These are phyloP conservation scores for Romanogobio albipinnatus DNA, from an alignment of 2,113 vertebrate genomes.

Conservation along the genomic window DNA sequence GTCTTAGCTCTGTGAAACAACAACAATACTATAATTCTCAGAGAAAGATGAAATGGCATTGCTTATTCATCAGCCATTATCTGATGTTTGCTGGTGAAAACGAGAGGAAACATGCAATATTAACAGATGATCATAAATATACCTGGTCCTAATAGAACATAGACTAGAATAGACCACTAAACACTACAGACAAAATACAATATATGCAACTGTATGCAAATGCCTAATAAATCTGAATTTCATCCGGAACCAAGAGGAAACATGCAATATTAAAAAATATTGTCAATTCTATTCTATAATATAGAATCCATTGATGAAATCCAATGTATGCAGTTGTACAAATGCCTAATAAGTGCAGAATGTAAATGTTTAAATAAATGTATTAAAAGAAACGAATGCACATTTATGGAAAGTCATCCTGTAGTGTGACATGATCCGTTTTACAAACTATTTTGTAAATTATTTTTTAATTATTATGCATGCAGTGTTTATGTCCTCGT, in stretches of 20 bases:
- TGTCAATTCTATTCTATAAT: background rate
- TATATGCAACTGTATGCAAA: background rate
- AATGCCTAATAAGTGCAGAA: conserved; percentile 1
- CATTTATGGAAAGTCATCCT: background rate
- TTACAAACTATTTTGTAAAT: background rate
- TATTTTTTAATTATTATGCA: conserved; percentile 17
- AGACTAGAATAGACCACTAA: background rate
- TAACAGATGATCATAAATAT: background rate
- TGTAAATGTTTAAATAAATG: background rate
- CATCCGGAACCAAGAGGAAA: background rate
- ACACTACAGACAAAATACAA: background rate
- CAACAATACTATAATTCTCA: background rate
- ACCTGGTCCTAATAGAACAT: background rate
- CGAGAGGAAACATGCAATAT: background rate
- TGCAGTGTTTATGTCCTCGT: conserved; percentile 4
- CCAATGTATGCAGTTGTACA: background rate
- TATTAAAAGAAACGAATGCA: background rate
- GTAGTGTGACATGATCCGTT: background rate
- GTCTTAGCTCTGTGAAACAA: conserved; percentile 6
- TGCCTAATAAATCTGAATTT: too few species aligned
- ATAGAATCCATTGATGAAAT: background rate
- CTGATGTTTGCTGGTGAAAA: conserved; percentile 6
- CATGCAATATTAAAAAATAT: background rate
- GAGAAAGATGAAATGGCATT: conserved; percentile 26
- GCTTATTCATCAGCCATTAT: conserved; percentile 35